phyloP scores from a whole-genome alignment of 2,888 invertebrate genomes.

The Mactromeris polynyma region DNA sequence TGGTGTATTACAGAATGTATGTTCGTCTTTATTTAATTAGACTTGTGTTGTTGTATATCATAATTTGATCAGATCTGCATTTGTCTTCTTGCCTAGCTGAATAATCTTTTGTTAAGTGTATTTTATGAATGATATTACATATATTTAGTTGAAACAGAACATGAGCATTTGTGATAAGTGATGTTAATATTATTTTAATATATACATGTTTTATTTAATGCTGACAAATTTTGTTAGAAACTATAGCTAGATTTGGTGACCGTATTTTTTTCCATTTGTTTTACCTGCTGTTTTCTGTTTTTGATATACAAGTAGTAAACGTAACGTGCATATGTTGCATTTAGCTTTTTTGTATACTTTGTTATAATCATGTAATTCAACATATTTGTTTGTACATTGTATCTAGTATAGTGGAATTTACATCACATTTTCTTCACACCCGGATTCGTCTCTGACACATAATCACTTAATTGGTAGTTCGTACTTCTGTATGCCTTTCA shows the following conservation, averaged over 20 bases:
- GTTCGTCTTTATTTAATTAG: neutral
- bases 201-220: neutral
- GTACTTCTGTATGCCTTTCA: neutral
- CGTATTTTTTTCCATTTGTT: neutral
- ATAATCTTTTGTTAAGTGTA: too few relatives aligned
- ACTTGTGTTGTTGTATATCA: neutral
- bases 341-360: neutral
- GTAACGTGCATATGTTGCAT: neutral
- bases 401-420: neutral
- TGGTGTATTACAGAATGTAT: too few relatives aligned
- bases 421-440: neutral
- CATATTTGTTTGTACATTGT: neutral
- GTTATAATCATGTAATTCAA: neutral
- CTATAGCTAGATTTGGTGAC: neutral
- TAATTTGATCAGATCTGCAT: neutral
- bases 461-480: neutral
- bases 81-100: neutral
- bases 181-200: neutral
- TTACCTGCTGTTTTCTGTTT: neutral
- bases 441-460: neutral
- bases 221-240: neutral
- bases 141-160: too few relatives aligned
- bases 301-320: neutral
- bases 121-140: too few relatives aligned
- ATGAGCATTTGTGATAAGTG: neutral